Evolutionary conservation across 2,888 invertebrate species (phyloP).

Genomic region (Eretmocerus hayati): DNA sequence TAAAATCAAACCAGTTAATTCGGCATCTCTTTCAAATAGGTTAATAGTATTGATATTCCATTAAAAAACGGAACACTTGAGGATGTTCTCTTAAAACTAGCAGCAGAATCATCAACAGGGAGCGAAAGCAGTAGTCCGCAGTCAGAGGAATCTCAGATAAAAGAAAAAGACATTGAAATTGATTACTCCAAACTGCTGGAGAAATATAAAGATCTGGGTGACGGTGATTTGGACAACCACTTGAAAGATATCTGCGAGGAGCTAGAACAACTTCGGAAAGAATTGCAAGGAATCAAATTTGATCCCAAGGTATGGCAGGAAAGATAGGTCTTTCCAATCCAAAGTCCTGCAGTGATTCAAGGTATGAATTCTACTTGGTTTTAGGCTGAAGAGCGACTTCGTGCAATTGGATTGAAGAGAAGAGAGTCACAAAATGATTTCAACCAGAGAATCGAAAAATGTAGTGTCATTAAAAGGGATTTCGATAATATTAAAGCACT

Average conservation of each 20-base stretch:
- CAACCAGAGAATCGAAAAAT: not conserved
- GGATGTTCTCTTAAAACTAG: not conserved
- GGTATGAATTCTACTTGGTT: too few relatives aligned
- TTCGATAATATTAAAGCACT: constrained; percentile 10
- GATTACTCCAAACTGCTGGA: constrained; percentile 3
- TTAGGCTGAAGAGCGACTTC: too few relatives aligned
- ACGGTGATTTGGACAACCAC: not conserved
- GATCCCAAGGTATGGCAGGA: constrained; percentile 10
- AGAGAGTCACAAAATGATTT: not conserved
- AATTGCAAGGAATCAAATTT: not conserved
- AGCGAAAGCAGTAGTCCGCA: not conserved
- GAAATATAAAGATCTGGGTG: not conserved
- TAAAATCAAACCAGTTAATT: too few relatives aligned
- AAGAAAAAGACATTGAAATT: constrained; percentile 16
- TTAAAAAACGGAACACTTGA: constrained; percentile 5
- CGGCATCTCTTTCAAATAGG: too few relatives aligned
- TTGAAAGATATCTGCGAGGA: not conserved
- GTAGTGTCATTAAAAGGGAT: not conserved
- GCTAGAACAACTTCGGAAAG: not conserved
- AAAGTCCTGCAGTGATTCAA: too few relatives aligned
- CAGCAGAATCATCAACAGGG: not conserved
- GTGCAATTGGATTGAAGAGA: not conserved
- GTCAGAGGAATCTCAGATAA: not conserved
- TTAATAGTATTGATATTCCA: constrained; percentile 13
- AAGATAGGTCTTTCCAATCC: too few relatives aligned